Base-by-base conservation (phyloP, 2,797 vertebrate genomes). In the Anolis apletophallus region DNA sequence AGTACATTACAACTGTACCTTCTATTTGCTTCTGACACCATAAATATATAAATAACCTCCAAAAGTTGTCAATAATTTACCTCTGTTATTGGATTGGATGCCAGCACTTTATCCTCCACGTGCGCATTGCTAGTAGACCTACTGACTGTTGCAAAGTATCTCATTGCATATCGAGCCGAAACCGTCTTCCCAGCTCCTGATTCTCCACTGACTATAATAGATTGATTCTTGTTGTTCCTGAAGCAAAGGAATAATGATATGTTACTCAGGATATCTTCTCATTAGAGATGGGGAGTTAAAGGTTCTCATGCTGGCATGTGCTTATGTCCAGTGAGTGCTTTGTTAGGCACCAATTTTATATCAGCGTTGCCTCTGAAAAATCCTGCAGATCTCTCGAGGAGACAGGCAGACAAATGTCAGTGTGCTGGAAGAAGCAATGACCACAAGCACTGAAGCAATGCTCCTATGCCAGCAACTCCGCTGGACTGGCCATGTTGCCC, bases 131-230 rank as follows among this genome's bases (percentile, higher is more conserved):
- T 98, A 94, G 97, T 96, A 61, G 98, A 99, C 94, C 97, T 98
- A 95, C 99, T 99, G 85, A 99, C 99, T 0, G 98, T 97, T 84
- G 99, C 98, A 81, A 99, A 99, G 94, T 99, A 99, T 67, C 99
- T 97, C 99, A 99, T 99, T 3, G 98, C 96, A 0, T 98, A 99
- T 73, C 98, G 97, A 67, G 99, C 99, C 23, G 99, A 99, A 85
- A 99, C 98, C 0, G 99, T 99, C 94, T 99, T 99, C 16, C 99
- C 99, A 0, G 99, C 99, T 83, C 99, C 99, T 0, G 99, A 99
- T 93, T 99, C 99, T 46, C 99, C 99, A 0, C 99, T 99, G 89
- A 99, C 98, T 52, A 99, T 99, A 84, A 99, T 98, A 2, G 99
- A 99, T 94, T 99, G 99, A 91, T 99, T 99, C 94, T 94, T 98